Evolutionary conservation across 2,113 vertebrate species (phyloP).

Genomic region (Colius striatus): DNA sequence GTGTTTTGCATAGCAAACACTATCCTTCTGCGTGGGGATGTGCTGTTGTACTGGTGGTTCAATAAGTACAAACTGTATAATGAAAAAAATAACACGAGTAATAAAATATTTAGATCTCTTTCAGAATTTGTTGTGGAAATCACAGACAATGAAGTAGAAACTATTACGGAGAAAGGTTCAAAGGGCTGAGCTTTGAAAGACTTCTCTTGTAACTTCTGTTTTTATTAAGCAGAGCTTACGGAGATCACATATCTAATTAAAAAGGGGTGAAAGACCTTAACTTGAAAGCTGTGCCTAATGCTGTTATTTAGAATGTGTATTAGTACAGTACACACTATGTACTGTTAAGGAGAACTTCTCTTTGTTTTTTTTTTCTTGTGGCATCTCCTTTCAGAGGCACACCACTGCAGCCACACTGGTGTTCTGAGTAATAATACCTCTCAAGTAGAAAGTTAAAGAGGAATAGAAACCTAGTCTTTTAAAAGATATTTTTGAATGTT

Average conservation of each 20-base stretch:
- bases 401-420: neutral
- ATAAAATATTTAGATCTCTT: conserved; percentile 55
- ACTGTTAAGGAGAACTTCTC: neutral
- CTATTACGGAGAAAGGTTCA: neutral
- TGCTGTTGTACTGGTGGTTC: conserved; percentile 51
- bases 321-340: too few species aligned
- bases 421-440: neutral
- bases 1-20: conserved; percentile 84
- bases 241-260: conserved; percentile 39
- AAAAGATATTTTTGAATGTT: neutral
- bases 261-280: neutral
- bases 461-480: neutral
- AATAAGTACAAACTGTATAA: conserved; percentile 48
- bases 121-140: conserved; percentile 12
- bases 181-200: neutral
- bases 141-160: conserved; percentile 1
- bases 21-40: conserved; percentile 69
- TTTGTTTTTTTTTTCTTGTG: neutral
- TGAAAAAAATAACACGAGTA: neutral
- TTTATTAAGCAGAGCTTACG: conserved; percentile 7
- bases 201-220: neutral
- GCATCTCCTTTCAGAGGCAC: neutral
- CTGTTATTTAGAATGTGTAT: neutral
- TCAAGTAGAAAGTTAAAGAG: neutral
- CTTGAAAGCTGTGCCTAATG: conserved; percentile 2